Evolutionary conservation across 2,113 vertebrate genomes (phyloP), one percentile per base, ranked within the genome.

Genomic region (Ibidorhyncha struthersii): DNA sequence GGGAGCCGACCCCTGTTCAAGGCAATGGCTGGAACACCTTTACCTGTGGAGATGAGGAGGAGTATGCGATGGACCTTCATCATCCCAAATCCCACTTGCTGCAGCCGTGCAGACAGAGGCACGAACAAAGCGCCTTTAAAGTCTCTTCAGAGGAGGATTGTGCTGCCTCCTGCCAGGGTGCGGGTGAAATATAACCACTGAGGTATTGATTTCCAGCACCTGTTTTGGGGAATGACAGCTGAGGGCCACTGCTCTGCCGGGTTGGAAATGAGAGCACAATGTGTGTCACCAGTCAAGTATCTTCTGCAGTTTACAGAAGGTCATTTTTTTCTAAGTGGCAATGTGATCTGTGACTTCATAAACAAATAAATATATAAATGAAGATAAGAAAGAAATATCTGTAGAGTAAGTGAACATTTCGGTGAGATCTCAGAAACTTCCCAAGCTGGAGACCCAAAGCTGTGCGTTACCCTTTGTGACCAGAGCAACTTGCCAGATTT

Each of bases 221-320:
- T 98, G 98, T 97, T 98, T 65, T 66, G 4, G 66, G 82, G 79
- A 66, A 86, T 9, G 90, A 98, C 98, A 98, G 98, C 98, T 98
- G 98, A 96, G 76, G 73, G 95, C 58, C 36, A 25, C 50, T 26
- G 25, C 13, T 26, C 36, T 6, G 8, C 49, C 0, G 2, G 47
- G 30, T 9, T 89, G n/a, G 91, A 86, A 93, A 95, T 8, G n/a
- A 61, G 82, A 96, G 69, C 55, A 62, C 34, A 52, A 66, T 20
- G 55, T 83, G 82, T 80, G 86, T 97, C 92, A 82, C n/a, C 36
- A 19, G 26, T 45, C 73, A 89, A 86, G 38, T 79, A 85, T 40
- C 74, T 88, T 61, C 88, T 90, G 72, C 41, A 20, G 71, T 69
- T 94, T 92, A 90, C 56, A 79, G 29, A 69, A 61, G 53, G 89